Conservation (phyloP, 2,888 invertebrate genomes). For the Drosophila buzzatii region DNA sequence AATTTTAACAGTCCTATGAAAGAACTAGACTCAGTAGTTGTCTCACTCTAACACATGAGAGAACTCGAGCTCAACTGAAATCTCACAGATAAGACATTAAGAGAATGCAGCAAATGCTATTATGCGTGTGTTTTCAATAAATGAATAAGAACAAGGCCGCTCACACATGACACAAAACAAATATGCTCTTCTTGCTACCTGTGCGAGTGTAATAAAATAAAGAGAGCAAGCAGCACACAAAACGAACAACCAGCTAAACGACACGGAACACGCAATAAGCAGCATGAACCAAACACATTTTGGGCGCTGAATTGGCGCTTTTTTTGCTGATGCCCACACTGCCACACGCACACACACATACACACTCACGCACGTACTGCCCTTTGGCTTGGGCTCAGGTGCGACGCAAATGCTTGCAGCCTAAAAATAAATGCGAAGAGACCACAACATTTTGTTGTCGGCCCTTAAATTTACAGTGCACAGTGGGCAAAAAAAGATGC, state of each 20-base stretch:
- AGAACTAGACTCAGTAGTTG: not conserved
- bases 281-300: constrained; percentile 58
- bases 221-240: constrained; percentile 20
- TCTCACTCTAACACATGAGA: not conserved
- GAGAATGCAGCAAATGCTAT: not conserved
- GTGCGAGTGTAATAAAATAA: not conserved
- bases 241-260: constrained; percentile 30
- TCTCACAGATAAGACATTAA: not conserved
- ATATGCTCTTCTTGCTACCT: not conserved
- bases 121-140: too few relatives aligned
- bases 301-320: constrained; percentile 69
- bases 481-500: constrained; percentile 35
- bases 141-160: too few relatives aligned
- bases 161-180: not conserved
- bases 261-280: constrained; percentile 70
- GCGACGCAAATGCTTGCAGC: constrained; percentile 47
- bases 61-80: not conserved
- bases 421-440: constrained; percentile 31
- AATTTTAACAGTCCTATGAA: not conserved
- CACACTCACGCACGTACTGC: constrained; percentile 6
- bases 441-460: constrained; percentile 41
- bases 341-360: constrained; percentile 15
- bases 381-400: constrained; percentile 21
- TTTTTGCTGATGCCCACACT: constrained; percentile 53
- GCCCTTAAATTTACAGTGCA: constrained; percentile 59